Percentiles rank a stretch among this genome's conserved stretches.
Conservation (phyloP, 2,888 invertebrate genomes). For the Protonemura montana region DNA sequence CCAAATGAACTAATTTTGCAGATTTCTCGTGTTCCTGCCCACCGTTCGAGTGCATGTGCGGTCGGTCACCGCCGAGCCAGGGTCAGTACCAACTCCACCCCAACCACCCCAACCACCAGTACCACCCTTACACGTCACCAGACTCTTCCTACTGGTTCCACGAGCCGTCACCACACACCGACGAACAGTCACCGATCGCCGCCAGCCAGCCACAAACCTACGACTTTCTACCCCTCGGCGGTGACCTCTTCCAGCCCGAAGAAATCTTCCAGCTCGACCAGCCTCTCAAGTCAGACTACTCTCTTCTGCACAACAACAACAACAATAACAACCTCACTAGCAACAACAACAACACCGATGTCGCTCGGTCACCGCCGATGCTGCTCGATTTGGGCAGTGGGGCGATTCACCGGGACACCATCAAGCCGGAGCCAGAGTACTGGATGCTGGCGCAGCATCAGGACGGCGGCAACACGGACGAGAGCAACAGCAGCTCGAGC, state of each 20-base stretch:
- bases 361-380: slow-evolving; percentile 69
- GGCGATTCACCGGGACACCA: slow-evolving; percentile 63
- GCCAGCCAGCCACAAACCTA: slow-evolving; percentile 56
- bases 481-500: slow-evolving; percentile 48
- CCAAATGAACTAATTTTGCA: slow-evolving; percentile 54
- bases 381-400: slow-evolving; percentile 77
- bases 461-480: slow-evolving; percentile 41
- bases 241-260: slow-evolving; percentile 77
- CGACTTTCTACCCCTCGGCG: slow-evolving; percentile 68
- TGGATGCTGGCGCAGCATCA: slow-evolving; percentile 41
- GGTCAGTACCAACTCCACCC: slow-evolving; percentile 44
- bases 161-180: slow-evolving; percentile 58
- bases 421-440: slow-evolving; percentile 44
- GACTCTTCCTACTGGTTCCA: slow-evolving; percentile 57
- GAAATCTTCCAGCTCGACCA: slow-evolving; percentile 81
- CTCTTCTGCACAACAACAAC: slow-evolving; percentile 52
- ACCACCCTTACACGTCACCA: slow-evolving; percentile 52
- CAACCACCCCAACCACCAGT: slow-evolving; percentile 37
- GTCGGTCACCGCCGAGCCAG: slow-evolving; percentile 53
- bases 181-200: slow-evolving; percentile 56
- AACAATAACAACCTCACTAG: slow-evolving; percentile 45
- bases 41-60: slow-evolving; percentile 77
- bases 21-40: slow-evolving; percentile 75
- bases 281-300: slow-evolving; percentile 61
- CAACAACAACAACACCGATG: slow-evolving; percentile 56